Base-by-base conservation (phyloP, 2,797 vertebrate genomes). In the Tolypeutes matacus region DNA sequence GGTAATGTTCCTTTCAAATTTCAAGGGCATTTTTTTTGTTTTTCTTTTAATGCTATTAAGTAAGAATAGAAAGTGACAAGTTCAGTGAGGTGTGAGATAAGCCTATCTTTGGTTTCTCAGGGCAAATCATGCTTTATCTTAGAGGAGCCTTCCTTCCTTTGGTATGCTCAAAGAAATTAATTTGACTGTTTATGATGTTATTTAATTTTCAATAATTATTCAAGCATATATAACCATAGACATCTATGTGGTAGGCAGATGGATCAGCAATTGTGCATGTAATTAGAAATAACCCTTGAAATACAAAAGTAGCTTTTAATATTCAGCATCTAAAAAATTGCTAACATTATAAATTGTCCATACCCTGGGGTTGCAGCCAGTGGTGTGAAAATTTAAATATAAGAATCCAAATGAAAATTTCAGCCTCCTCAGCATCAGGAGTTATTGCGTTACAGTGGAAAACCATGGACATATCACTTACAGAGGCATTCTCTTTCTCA, bases 141-240 rank as follows among this genome's bases (percentile, higher is more conserved):
- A 93, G 84, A 88, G 51, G 95, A 93, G 93, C 49, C 91, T 97
- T 96, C 90, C 77, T 98, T 93, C 93, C 87, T 86, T 97, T 98
- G 96, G 42, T 97, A 67, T 96, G 96, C 96, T 94, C 95, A 96
- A 94, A 97, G 86, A 98, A 98, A 98, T 98, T 98, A 97, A 98
- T 98, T 98, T 98, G 96, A 97, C 96, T 98, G 92, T 98, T 98
- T 98, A 97, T 93, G 93, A 96, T 98, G 97, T 98, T 98, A 98
- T 98, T 98, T 98, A 98, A 98, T 98, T 98, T 98, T 97, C 97
- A 98, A 96, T 98, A 98, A 98, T 98, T 98, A 98, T 97, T 98
- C 97, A 98, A 98, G 98, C 98, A 98, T 98, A 95, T 96, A 97
- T 98, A 98, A 98, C 42, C 92, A 96, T 96, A 98, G 96, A 97